Evolutionary conservation across 1,140 invertebrate species (phyloP).

Genomic region (Euschistus heros): DNA sequence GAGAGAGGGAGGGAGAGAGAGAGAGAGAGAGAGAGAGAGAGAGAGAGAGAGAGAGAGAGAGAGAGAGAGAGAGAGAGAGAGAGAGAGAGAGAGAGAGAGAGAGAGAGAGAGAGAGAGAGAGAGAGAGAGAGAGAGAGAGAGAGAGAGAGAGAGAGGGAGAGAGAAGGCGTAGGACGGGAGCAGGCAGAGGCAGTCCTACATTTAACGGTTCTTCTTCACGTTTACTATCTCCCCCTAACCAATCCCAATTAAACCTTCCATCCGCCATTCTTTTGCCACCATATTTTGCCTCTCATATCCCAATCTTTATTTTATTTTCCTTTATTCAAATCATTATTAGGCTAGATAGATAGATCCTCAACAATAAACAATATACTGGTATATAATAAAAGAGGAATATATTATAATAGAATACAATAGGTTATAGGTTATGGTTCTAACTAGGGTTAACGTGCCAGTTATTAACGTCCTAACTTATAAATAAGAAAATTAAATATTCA

Average conservation of each 20-base stretch:
- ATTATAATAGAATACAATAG: too few species aligned
- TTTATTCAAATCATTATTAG: too few species aligned
- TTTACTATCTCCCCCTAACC: not conserved
- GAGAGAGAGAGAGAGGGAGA: not conserved
- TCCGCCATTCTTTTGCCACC: not conserved
- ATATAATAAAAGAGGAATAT: too few species aligned
- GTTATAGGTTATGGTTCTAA: too few species aligned
- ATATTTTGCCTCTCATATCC: too few species aligned
- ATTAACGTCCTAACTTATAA: too few species aligned
- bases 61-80: conserved; percentile 1
- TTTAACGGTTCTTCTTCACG: not conserved
- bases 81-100: not conserved
- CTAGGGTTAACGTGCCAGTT: too few species aligned
- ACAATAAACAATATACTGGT: too few species aligned
- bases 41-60: not conserved
- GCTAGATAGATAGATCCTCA: too few species aligned
- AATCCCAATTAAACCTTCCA: not conserved
- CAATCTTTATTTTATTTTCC: too few species aligned
- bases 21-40: not conserved
- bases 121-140: not conserved
- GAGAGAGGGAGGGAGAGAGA: conserved; percentile 7
- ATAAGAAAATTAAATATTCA: too few species aligned
- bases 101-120: conserved; percentile 6
- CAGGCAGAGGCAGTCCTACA: not conserved
- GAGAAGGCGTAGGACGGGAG: not conserved